Evolutionary conservation across 2,797 vertebrate genomes (phyloP).

Genomic region (Octomys mimax): DNA sequence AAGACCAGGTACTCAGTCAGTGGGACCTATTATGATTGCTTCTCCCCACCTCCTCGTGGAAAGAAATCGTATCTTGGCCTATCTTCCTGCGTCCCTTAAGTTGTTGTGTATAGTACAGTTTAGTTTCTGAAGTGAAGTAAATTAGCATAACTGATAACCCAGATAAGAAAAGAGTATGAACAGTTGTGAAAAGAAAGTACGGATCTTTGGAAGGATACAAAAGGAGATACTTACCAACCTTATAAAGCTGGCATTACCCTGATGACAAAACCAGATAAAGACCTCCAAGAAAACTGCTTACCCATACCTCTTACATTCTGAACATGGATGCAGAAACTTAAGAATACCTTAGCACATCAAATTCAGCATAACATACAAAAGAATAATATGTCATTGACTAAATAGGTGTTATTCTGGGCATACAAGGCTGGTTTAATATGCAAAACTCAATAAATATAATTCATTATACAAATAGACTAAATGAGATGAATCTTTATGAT

Average conservation of each 20-base stretch:
- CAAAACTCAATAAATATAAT: neutral
- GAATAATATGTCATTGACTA: neutral
- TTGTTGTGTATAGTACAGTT: neutral
- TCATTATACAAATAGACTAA: neutral
- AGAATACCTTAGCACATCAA: neutral
- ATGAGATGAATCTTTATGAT: neutral
- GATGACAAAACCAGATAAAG: neutral
- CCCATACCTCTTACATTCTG: neutral
- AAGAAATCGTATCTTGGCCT: neutral
- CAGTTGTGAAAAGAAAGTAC: neutral
- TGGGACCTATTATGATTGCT: neutral
- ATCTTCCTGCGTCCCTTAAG: neutral
- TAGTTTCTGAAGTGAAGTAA: slow-evolving; percentile 8
- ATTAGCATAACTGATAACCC: neutral
- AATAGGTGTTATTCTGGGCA: neutral
- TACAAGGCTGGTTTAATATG: neutral
- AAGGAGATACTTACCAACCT: neutral
- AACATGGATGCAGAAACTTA: neutral
- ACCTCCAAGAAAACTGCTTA: neutral
- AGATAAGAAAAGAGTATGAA: neutral
- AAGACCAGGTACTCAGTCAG: neutral
- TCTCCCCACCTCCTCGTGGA: neutral
- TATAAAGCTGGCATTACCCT: neutral
- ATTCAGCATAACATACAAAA: neutral
- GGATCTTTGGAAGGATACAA: neutral